phyloP scores from a whole-genome alignment of 2,888 invertebrate genomes.

The Agonopterix arenella region DNA sequence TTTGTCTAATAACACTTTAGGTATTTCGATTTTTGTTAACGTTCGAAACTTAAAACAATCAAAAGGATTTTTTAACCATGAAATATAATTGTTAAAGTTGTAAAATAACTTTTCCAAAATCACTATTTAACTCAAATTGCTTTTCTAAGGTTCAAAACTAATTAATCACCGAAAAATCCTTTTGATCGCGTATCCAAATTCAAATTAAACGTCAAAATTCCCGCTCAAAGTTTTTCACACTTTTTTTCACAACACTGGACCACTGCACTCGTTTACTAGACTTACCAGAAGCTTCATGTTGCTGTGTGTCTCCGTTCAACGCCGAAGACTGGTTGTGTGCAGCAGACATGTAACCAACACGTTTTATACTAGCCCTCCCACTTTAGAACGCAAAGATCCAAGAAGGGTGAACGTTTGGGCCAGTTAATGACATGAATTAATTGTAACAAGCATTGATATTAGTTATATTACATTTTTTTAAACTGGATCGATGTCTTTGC shows the following conservation, averaged over 20 bases:
- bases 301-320: constrained; percentile 60
- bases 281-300: constrained; percentile 75
- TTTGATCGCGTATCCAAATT: background rate
- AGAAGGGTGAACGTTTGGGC: constrained; percentile 45
- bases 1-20: too few relatives aligned
- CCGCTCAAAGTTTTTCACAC: background rate
- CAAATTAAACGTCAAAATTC: background rate
- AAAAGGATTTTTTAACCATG: too few relatives aligned
- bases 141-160: too few relatives aligned
- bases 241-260: constrained; percentile 16
- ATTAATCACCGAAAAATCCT: background rate
- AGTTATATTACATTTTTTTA: constrained; percentile 19
- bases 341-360: constrained; percentile 34
- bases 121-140: too few relatives aligned
- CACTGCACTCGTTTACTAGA: constrained; percentile 27
- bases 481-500: constrained; percentile 18
- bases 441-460: constrained; percentile 37
- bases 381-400: constrained; percentile 23
- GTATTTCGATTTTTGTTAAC: too few relatives aligned
- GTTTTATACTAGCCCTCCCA: constrained; percentile 71
- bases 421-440: constrained; percentile 57
- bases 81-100: too few relatives aligned
- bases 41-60: too few relatives aligned
- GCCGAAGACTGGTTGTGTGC: constrained; percentile 73
- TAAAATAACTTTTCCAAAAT: too few relatives aligned